These are phyloP conservation scores for Rhadina sibilatrix DNA, from an alignment of 2,113 vertebrate species.

Conservation along the genomic window DNA sequence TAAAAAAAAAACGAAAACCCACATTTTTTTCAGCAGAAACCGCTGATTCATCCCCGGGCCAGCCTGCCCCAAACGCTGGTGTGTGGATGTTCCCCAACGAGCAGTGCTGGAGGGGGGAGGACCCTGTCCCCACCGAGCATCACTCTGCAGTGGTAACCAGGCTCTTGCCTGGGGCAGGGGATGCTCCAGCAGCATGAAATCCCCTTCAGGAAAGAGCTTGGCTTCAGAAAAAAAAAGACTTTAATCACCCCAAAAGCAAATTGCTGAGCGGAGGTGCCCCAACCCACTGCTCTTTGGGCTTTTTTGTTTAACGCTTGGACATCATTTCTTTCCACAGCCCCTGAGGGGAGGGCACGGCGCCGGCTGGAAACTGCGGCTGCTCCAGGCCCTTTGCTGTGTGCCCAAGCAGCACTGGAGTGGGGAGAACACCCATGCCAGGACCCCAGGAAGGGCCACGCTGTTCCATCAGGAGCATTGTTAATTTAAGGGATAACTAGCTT, in stretches of 20 bases:
- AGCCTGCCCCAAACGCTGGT: not conserved
- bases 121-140: accelerated
- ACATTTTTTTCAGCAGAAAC: not conserved
- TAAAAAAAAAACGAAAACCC: not conserved
- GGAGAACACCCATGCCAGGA: not conserved
- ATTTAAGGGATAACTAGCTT: constrained; percentile 17
- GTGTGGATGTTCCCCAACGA: not conserved
- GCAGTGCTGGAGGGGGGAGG: not conserved
- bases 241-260: not conserved
- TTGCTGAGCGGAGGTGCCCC: not conserved
- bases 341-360: not conserved
- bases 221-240: not conserved
- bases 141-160: accelerated
- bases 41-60: constrained; percentile 24
- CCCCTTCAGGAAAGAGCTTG: not conserved
- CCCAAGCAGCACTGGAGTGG: not conserved
- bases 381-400: not conserved
- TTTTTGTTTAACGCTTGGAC: not conserved
- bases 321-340: not conserved
- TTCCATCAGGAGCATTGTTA: not conserved
- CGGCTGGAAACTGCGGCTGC: not conserved
- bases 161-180: not conserved
- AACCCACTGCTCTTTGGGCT: not conserved
- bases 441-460: not conserved
- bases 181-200: not conserved